These are phyloP conservation scores for Bembecia ichneumoniformis DNA, from an alignment of 2,888 invertebrate genomes.

Conservation along the genomic window DNA sequence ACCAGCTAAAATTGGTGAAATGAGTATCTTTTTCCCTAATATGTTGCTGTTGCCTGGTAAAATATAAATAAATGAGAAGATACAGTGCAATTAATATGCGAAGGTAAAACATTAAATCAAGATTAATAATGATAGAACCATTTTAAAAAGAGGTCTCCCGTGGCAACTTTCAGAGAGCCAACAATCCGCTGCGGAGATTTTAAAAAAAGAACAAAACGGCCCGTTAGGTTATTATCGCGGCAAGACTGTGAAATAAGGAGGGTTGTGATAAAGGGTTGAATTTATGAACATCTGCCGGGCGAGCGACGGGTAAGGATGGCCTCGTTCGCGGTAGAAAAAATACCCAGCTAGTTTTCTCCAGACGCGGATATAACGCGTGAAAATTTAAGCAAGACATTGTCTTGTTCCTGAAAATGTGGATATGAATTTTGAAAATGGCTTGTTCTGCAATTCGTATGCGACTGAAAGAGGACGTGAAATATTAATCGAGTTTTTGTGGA, in stretches of 20 bases:
- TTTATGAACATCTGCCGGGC: constrained; percentile 29
- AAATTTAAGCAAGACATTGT: not conserved
- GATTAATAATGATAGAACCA: not conserved
- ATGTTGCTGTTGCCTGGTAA: too few relatives aligned
- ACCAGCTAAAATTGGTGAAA: too few relatives aligned
- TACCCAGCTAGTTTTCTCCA: not conserved
- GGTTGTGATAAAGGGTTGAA: constrained; percentile 44
- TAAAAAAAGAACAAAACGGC: constrained; percentile 26
- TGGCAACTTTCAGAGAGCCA: not conserved
- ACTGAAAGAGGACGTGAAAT: too few relatives aligned
- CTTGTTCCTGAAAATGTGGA: not conserved
- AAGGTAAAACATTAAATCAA: too few relatives aligned
- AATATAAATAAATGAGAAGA: too few relatives aligned
- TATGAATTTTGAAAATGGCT: not conserved
- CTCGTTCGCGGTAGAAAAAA: constrained; percentile 14
- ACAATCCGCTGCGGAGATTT: not conserved
- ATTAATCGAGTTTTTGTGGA: too few relatives aligned
- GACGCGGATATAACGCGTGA: not conserved
- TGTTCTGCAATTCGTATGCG: not conserved
- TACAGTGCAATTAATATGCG: too few relatives aligned
- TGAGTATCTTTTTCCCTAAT: too few relatives aligned
- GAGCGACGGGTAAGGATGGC: constrained; percentile 37
- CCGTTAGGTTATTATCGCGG: constrained; percentile 43
- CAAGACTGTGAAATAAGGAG: constrained; percentile 33
- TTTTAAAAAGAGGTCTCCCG: not conserved